Base-by-base conservation (phyloP, 2,113 vertebrate species). In the Hystrix cristata region DNA sequence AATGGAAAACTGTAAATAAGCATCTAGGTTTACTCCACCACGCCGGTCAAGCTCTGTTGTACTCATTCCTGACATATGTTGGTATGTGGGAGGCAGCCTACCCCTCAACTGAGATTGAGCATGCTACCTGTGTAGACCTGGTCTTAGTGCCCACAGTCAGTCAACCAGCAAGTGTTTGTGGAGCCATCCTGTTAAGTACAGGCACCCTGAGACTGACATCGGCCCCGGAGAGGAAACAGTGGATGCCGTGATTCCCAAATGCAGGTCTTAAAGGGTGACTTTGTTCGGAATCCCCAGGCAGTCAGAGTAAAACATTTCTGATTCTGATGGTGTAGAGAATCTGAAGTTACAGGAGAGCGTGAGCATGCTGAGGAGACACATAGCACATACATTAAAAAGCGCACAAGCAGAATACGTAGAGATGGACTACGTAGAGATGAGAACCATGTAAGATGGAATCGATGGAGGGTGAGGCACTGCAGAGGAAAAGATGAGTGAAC, bases 261-360 rank as follows among this genome's bases (percentile, higher is more conserved):
- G 19, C 64, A 69, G 34, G 31, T 38, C 80, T 83, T 31, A 38
- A 62, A 81, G 80, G 23, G 9, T 72, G 23, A 14, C 53, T 93
- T 87, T 90, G 93, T 57, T 89, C 78, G 48, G 74, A 91, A 64
- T 94, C 94, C 43, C 16, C 29, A 18, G 62, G 25, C 62, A 71
- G 64, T 3, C 46, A 16, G 85, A 81, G 7, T 55, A 64, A 79
- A 74, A 46, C 7, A 14, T 64, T 74, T 96, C 85, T 62, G 79
- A 91, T 95, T 94, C 55, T 84, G 48, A 74, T 71, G 23, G 48
- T 71, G n/a, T 7, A 64, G 15, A 71, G 43, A 46, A 31, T 2
- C 38, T 38, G 57, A 51, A 67, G 21, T 7, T 82, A 29, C 29
- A 84, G 46, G 53, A 90, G 62, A 55, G 4, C 34, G 13, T 15